A percentile compares a stretch with the other conserved stretches of the same genome.
Evolutionary conservation across 2,888 invertebrate species (phyloP).

Genomic region (Drepana falcataria): DNA sequence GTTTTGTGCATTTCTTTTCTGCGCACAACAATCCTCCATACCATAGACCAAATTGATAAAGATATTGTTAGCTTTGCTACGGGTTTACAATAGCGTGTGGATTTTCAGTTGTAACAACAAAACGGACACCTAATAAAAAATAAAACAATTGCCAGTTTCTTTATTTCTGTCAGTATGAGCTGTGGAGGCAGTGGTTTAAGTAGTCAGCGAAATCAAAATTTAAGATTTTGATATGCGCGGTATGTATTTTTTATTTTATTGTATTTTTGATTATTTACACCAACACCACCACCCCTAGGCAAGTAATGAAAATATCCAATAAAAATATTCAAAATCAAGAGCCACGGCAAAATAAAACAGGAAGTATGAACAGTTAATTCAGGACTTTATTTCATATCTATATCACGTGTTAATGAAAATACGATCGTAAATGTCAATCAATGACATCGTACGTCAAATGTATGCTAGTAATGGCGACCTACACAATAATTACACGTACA

Average conservation of each 20-base stretch:
- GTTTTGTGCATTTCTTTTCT: conserved; percentile 20
- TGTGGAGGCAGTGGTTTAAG: too few relatives aligned
- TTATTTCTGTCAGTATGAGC: too few relatives aligned
- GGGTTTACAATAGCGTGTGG: conserved; percentile 64
- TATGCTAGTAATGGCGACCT: conserved; percentile 52
- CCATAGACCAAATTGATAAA: conserved; percentile 39
- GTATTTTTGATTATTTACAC: too few relatives aligned
- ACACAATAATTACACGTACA: conserved; percentile 37
- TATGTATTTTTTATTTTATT: too few relatives aligned
- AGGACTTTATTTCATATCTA: conserved; percentile 67
- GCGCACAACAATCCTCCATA: conserved; percentile 47
- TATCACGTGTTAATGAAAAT: conserved; percentile 62
- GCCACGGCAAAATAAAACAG: conserved; percentile 27
- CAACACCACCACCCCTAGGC: too few relatives aligned
- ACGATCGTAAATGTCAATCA: conserved; percentile 16
- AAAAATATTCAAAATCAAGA: too few relatives aligned
- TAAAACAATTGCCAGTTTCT: conserved; percentile 32
- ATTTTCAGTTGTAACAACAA: conserved; percentile 67
- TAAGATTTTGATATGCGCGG: too few relatives aligned
- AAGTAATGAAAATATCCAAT: too few relatives aligned
- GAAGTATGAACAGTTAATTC: conserved; percentile 53
- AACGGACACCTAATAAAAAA: conserved; percentile 71
- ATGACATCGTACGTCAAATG: conserved; percentile 11
- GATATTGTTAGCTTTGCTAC: conserved; percentile 69
- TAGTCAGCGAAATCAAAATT: too few relatives aligned